phyloP scores from a whole-genome alignment of 2,797 vertebrate species.

The Gastrophryne carolinensis region DNA sequence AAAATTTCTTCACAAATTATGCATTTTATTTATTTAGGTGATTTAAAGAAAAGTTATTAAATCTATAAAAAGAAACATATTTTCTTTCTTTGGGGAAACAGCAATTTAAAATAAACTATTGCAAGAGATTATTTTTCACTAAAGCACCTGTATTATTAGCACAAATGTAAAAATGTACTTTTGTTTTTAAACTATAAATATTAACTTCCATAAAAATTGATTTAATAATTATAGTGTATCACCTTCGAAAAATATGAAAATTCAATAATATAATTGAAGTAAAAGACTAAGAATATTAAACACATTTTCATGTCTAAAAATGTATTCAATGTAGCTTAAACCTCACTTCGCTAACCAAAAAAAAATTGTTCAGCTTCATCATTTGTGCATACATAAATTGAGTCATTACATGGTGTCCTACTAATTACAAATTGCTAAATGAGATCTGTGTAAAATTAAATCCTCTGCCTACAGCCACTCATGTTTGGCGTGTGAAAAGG shows the following conservation, averaged over 20 bases:
- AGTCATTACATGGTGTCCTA: constrained; percentile 61
- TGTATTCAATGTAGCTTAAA: constrained; percentile 55
- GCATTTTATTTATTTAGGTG: too few relatives aligned
- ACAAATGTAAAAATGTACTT: too few relatives aligned
- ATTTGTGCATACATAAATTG: constrained; percentile 58
- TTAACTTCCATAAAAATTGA: too few relatives aligned
- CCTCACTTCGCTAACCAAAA: constrained; percentile 52
- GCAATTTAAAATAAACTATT: not conserved
- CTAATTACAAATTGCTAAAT: constrained; percentile 62
- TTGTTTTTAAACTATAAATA: too few relatives aligned
- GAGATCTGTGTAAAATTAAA: constrained; percentile 56
- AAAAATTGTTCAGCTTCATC: constrained; percentile 56
- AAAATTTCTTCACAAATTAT: too few relatives aligned
- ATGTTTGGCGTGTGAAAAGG: constrained; percentile 59
- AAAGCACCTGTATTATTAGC: not conserved
- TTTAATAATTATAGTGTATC: constrained; percentile 58
- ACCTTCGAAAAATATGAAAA: constrained; percentile 58
- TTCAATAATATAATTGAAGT: not conserved
- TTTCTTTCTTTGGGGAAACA: not conserved
- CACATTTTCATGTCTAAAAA: constrained; percentile 60
- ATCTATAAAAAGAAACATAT: constrained; percentile 56
- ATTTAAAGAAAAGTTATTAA: too few relatives aligned
- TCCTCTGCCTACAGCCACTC: constrained; percentile 45
- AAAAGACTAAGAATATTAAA: constrained; percentile 54
- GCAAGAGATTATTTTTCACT: not conserved